Percentiles rank a stretch among this genome's conserved stretches.
Conservation (phyloP, 2,113 vertebrate species). For the Anseranas semipalmata region DNA sequence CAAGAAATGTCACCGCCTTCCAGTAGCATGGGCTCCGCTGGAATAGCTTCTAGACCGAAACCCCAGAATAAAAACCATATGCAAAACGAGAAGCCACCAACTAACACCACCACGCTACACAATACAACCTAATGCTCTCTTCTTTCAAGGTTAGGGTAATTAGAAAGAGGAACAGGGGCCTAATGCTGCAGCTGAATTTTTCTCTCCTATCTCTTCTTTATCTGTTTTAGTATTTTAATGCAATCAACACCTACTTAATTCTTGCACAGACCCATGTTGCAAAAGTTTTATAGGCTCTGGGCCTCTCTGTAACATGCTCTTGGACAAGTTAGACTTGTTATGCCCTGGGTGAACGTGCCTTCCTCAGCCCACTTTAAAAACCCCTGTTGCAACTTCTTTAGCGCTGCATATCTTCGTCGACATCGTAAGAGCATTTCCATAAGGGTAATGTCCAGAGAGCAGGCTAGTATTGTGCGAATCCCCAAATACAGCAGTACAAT, state of each 20-base stretch:
- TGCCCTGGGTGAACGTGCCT: neutral
- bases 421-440: neutral
- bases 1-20: neutral
- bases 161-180: neutral
- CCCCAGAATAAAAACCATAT: neutral
- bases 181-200: neutral
- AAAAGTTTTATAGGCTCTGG: neutral
- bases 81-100: neutral
- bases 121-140: neutral
- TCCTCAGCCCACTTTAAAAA: neutral
- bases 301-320: neutral
- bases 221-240: neutral
- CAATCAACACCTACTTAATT: neutral
- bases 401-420: rapidly evolving
- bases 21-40: neutral
- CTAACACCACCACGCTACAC: neutral
- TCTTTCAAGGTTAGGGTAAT: neutral
- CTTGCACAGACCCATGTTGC: neutral
- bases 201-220: neutral
- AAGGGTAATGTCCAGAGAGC: neutral
- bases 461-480: neutral
- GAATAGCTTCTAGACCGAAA: neutral
- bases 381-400: neutral
- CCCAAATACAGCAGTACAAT: neutral
- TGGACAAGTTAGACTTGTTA: neutral